These are phyloP conservation scores for Chelonia mydas DNA, from an alignment of 2,797 vertebrate species.

Conservation along the genomic window DNA sequence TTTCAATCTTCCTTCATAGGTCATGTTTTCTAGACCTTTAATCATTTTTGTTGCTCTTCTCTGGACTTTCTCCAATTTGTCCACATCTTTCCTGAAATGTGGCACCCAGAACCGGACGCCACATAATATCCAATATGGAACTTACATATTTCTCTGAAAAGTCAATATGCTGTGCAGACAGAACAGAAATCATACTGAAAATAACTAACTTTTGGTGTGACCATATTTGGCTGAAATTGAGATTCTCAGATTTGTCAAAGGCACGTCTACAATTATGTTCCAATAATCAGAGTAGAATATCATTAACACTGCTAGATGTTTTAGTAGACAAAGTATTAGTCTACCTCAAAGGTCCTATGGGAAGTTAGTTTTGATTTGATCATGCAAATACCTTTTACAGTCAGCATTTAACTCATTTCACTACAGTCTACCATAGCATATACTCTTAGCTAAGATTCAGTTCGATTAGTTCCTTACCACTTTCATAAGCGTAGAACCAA, in stretches of 20 bases:
- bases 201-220: not conserved
- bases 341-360: fast-evolving
- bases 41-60: no score
- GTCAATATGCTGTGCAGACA: conserved; percentile 3
- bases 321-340: not conserved
- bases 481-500: not conserved
- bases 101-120: no score
- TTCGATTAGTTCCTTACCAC: not conserved
- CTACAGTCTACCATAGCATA: not conserved
- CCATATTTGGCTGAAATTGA: not conserved
- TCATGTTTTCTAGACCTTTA: no score
- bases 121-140: not conserved
- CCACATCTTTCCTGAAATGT: no score
- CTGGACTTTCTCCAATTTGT: no score
- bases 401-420: not conserved
- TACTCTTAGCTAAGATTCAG: fast-evolving
- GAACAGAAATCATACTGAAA: conserved; percentile 3
- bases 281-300: not conserved
- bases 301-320: fast-evolving
- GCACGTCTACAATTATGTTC: not conserved
- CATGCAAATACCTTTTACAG: not conserved
- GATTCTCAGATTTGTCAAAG: not conserved
- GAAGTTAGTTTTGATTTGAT: fast-evolving
- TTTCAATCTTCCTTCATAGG: no score
- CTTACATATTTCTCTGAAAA: conserved; percentile 8